These are phyloP conservation scores for Spatulosminthurus flaviceps DNA, from an alignment of 2,888 invertebrate genomes.

Conservation along the genomic window DNA sequence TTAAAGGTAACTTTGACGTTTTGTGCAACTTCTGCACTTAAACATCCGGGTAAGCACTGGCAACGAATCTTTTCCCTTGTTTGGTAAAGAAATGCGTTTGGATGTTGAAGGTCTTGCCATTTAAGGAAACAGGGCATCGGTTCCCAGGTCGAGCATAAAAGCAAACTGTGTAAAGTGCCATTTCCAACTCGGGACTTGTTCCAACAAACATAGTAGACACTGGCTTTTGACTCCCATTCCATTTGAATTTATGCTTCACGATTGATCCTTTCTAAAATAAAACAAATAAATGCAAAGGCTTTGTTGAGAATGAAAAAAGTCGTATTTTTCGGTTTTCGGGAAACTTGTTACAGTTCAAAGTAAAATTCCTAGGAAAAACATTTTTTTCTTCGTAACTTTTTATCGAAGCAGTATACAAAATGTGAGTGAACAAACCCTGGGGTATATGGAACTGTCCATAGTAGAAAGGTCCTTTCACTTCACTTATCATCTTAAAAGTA, in stretches of 20 bases:
- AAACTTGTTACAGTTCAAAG: no score
- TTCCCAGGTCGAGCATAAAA: conserved; percentile 79
- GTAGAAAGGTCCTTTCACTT: not conserved
- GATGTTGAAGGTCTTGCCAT: conserved; percentile 77
- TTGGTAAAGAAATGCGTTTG: conserved; percentile 79
- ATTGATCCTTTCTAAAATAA: conserved; percentile 79
- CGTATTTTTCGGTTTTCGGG: no score
- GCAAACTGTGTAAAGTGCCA: conserved; percentile 89
- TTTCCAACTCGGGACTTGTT: conserved; percentile 89
- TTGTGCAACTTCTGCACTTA: no score
- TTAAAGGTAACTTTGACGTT: not conserved
- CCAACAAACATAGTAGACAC: conserved; percentile 82
- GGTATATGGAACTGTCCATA: not conserved
- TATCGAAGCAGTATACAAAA: no score
- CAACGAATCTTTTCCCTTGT: conserved; percentile 80
- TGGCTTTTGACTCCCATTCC: conserved; percentile 78
- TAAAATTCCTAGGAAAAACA: no score
- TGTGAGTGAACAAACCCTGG: no score
- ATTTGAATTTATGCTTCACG: conserved; percentile 77
- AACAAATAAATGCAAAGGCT: conserved; percentile 37
- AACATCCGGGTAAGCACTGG: conserved; percentile 84
- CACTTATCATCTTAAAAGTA: not conserved
- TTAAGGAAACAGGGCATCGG: conserved; percentile 78
- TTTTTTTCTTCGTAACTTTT: no score
- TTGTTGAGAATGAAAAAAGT: no score